These are phyloP conservation scores for Dioctria linearis DNA, from an alignment of 2,888 invertebrate species.

Conservation along the genomic window DNA sequence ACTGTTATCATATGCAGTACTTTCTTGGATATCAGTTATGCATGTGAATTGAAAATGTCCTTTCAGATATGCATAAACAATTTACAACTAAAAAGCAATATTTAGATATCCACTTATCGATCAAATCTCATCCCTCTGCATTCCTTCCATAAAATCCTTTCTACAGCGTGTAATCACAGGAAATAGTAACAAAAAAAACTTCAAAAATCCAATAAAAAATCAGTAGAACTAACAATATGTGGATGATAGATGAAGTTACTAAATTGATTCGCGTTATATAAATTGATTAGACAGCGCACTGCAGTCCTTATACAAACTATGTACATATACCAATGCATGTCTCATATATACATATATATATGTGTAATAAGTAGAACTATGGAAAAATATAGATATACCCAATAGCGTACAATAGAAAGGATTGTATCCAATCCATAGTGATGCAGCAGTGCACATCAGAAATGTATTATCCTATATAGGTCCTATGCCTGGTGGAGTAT, in stretches of 20 bases:
- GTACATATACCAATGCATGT: neutral
- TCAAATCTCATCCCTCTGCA: too few relatives aligned
- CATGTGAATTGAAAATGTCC: too few relatives aligned
- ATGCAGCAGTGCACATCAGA: constrained; percentile 1
- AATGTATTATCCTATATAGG: neutral
- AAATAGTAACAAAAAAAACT: too few relatives aligned
- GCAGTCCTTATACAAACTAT: neutral
- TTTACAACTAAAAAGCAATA: too few relatives aligned
- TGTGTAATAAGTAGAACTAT: neutral
- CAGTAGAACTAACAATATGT: neutral
- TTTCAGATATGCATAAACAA: too few relatives aligned
- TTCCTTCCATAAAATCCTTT: too few relatives aligned
- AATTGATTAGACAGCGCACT: constrained; percentile 3
- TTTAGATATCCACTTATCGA: too few relatives aligned
- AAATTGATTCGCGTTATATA: constrained; percentile 7
- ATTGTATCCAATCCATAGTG: neutral
- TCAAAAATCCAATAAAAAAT: too few relatives aligned
- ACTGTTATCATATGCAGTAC: too few relatives aligned
- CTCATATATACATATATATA: too few relatives aligned
- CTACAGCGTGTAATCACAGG: too few relatives aligned
- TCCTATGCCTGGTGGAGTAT: neutral
- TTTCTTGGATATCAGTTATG: too few relatives aligned
- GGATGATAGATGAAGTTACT: neutral
- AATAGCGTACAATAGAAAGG: neutral
- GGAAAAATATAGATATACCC: neutral